Evolutionary conservation across 1,140 invertebrate genomes (phyloP).

Genomic region (Drosophila grimshawi): DNA sequence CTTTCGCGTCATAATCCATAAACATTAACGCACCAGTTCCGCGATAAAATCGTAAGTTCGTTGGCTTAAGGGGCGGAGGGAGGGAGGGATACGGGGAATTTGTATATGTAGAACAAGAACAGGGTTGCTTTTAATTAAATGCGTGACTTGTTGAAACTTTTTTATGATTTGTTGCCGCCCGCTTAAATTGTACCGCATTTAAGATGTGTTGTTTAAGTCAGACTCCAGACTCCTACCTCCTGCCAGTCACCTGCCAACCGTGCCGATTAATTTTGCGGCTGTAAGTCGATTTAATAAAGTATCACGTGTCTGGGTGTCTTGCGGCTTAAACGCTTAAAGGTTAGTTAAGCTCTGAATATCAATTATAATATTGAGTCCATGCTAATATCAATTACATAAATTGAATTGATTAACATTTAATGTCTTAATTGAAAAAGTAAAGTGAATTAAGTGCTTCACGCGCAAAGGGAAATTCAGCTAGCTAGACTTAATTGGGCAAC

Average conservation of each 20-base stretch:
- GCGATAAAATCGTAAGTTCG: slow-evolving; percentile 15
- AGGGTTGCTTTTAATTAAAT: slow-evolving; percentile 70
- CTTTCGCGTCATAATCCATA: slow-evolving; percentile 58
- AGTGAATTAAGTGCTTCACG: background rate
- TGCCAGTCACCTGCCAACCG: background rate
- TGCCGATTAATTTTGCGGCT: slow-evolving; percentile 25
- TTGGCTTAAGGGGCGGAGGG: background rate
- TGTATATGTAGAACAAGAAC: background rate
- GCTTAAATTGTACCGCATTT: background rate
- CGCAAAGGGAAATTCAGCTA: background rate
- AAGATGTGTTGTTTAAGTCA: background rate
- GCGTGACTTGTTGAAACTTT: slow-evolving; percentile 78
- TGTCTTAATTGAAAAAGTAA: slow-evolving; percentile 49
- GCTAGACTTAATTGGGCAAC: no score
- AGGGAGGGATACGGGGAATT: background rate
- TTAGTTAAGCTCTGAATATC: slow-evolving; percentile 34
- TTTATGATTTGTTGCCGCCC: slow-evolving; percentile 64
- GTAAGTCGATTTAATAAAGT: slow-evolving; percentile 67
- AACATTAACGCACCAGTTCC: slow-evolving; percentile 57
- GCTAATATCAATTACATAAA: slow-evolving; percentile 58
- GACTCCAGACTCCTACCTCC: background rate
- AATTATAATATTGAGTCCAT: slow-evolving; percentile 1
- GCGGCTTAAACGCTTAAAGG: background rate
- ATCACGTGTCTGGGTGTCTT: slow-evolving; percentile 7
- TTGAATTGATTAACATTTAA: slow-evolving; percentile 68